phyloP scores from a whole-genome alignment of 1,140 invertebrate species.

The Aphaenogaster rudis region DNA sequence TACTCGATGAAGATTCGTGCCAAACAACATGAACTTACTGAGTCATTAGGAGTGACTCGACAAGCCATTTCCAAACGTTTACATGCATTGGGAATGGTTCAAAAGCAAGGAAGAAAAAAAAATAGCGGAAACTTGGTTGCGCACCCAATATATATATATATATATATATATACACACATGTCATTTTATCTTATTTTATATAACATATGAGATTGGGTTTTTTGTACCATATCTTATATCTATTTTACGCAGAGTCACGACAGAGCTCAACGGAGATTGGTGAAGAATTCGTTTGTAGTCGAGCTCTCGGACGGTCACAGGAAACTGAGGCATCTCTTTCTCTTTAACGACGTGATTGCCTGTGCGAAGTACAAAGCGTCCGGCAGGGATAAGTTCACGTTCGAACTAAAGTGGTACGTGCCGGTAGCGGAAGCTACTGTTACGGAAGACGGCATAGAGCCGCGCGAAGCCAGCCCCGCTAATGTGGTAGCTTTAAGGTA shows the following conservation, averaged over 20 bases:
- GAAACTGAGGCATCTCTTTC: constrained; percentile 96
- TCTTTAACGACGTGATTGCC: constrained; percentile 98
- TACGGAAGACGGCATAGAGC: constrained; percentile 91
- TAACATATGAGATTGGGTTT: background rate
- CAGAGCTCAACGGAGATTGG: constrained; percentile 93
- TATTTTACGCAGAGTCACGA: constrained; percentile 90
- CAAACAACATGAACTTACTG: too few relatives aligned
- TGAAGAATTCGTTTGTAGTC: constrained; percentile 98
- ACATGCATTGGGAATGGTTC: too few relatives aligned
- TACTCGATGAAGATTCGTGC: too few relatives aligned
- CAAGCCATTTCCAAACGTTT: too few relatives aligned
- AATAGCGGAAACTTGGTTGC: too few relatives aligned
- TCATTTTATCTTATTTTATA: constrained; percentile 9
- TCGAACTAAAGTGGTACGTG: constrained; percentile 97
- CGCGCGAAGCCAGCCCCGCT: constrained; percentile 91
- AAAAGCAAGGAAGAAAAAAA: too few relatives aligned
- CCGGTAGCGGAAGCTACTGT: constrained; percentile 92
- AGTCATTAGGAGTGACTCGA: too few relatives aligned
- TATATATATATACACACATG: too few relatives aligned
- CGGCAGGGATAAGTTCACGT: constrained; percentile 95
- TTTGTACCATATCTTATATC: background rate
- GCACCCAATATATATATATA: too few relatives aligned
- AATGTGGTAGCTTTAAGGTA: constrained; percentile 93
- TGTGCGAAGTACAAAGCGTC: constrained; percentile 98
- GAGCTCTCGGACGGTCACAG: constrained; percentile 95